Base-by-base conservation (phyloP, 2,113 vertebrate species). In the Terrapene triunguis region DNA sequence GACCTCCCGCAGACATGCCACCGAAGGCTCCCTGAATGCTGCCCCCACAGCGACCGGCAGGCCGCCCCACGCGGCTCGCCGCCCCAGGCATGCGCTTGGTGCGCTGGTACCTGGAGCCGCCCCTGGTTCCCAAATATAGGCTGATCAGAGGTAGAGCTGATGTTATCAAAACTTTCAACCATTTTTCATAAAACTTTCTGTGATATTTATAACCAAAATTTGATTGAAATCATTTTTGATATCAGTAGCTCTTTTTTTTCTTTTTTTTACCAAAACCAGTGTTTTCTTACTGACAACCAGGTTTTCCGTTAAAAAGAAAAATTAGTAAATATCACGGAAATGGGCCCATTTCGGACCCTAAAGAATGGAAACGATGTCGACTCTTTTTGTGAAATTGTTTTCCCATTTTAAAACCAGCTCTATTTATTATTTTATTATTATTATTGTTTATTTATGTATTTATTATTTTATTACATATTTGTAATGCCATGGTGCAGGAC, bases 221-320 rank as follows among this genome's bases (percentile, higher is more conserved):
- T 32, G 6, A 35, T 10, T 69, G 53, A 72, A 27, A 16, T 79
- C 38, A 32, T 27, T 81, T 89, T 51, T 79, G 19, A 76, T 10
- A 69, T 38, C 19, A 32, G 5, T 13, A 32, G 13, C 1, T 2
- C 1, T 2, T 32, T 13, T 22, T 2, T 27, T 42, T 42, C 6
- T 35, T 8, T 25, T 13, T 81, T 50, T 6, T 59, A 72, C 1
- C 2, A 48, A 4, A 82, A 5, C 82, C 72, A 8, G n/a, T 0
- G 0, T 81, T 91, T 62, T 88, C 54, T 79, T 13, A 53, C 81
- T 5, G 38, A 27, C 47, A 82, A 12, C 8, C 16, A 48, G 5
- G 16, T 11, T 92, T 91, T 94, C 74, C 27, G 54, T 47, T 11
- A 38, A 62, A 32, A 62, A 62, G 72, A 65, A 86, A 55, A 90